Evolutionary conservation across 2,888 invertebrate species (phyloP).

Genomic region (Mimachlamys varia): DNA sequence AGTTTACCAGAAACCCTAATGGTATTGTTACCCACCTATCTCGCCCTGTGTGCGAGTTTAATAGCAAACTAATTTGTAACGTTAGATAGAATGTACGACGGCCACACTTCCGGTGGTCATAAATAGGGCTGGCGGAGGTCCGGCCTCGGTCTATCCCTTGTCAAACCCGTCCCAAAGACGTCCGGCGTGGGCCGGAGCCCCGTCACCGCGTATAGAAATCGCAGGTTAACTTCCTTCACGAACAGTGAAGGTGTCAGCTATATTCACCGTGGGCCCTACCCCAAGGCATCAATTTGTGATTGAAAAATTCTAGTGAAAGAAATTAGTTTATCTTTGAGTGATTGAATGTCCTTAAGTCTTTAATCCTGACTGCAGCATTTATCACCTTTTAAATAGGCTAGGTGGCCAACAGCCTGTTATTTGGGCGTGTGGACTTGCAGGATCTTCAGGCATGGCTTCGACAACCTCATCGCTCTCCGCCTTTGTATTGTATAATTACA

Average conservation of each 20-base stretch:
- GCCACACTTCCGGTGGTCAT: conserved; percentile 7
- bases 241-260: conserved; percentile 28
- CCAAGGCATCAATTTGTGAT: conserved; percentile 47
- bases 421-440: conserved; percentile 58
- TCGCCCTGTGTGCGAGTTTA: not conserved
- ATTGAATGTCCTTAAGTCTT: conserved; percentile 48
- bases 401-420: conserved; percentile 56
- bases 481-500: conserved; percentile 63
- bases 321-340: conserved; percentile 53
- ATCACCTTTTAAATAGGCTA: conserved; percentile 61
- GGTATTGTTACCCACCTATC: conserved; percentile 1
- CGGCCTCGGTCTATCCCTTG: not conserved
- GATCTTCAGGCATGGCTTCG: conserved; percentile 53
- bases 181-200: not conserved
- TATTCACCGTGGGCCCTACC: conserved; percentile 17
- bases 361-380: conserved; percentile 55
- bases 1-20: not conserved
- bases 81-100: conserved; percentile 6
- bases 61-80: conserved; percentile 13
- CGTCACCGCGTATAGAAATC: not conserved
- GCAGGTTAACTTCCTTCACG: not conserved
- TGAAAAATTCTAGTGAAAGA: conserved; percentile 51
- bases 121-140: not conserved
- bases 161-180: not conserved
- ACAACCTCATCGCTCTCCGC: conserved; percentile 58